Evolutionary conservation across 53 echinoderm and acorn worm genomes (phyloP).

Genomic region (Pentamera pediparva): DNA sequence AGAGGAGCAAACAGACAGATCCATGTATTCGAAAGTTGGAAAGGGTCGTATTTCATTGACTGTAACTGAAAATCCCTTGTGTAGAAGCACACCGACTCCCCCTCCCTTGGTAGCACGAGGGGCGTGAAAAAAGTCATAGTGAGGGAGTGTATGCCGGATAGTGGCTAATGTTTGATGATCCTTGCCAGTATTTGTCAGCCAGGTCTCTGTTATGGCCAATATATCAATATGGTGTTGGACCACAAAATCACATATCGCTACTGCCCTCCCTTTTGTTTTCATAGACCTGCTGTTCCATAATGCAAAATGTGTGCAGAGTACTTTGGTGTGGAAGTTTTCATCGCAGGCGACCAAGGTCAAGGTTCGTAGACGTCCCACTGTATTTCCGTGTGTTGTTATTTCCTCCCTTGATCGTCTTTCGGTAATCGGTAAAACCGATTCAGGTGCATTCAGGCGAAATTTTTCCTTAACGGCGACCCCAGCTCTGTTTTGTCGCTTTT

Average conservation of each 20-base stretch:
- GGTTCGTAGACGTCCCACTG: too few relatives aligned
- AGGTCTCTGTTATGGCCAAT: conserved; percentile 11
- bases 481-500: too few relatives aligned
- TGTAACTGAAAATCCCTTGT: conserved; percentile 27
- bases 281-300: too few relatives aligned
- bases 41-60: conserved; percentile 8
- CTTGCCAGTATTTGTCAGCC: conserved; percentile 8
- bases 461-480: too few relatives aligned
- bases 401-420: too few relatives aligned
- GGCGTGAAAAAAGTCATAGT: conserved; percentile 19
- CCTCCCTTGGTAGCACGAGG: conserved; percentile 32
- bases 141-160: background rate
- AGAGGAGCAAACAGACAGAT: conserved; percentile 20
- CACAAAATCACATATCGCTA: background rate
- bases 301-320: too few relatives aligned
- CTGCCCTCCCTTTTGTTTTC: background rate
- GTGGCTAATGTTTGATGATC: conserved; percentile 1
- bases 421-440: too few relatives aligned
- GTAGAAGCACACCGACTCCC: conserved; percentile 37
- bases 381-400: too few relatives aligned
- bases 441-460: too few relatives aligned
- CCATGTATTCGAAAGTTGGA: conserved; percentile 36
- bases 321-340: too few relatives aligned
- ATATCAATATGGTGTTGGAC: background rate
- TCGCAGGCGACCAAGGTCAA: too few relatives aligned